Conservation (phyloP, 2,888 invertebrate species). For the Andricus curvator region DNA sequence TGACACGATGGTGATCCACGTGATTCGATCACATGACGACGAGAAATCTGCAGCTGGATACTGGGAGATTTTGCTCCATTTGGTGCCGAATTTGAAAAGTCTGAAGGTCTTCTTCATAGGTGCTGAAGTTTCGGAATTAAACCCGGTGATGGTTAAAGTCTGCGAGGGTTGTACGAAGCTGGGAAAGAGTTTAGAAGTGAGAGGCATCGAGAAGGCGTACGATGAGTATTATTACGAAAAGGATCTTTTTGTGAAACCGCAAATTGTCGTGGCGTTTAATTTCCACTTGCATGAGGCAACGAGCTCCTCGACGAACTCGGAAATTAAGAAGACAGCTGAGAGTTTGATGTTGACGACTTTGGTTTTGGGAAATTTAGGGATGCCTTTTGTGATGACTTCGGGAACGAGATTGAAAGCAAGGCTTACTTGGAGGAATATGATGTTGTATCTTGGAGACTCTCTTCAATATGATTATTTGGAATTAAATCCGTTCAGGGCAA, state of each 20-base stretch:
- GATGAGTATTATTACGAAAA: neutral
- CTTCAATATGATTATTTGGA: slow-evolving; percentile 5
- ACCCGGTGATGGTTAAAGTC: slow-evolving; percentile 41
- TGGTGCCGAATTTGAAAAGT: slow-evolving; percentile 56
- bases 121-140: slow-evolving; percentile 57
- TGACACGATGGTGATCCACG: slow-evolving; percentile 58
- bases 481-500: slow-evolving; percentile 59
- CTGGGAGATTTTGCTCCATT: slow-evolving; percentile 70
- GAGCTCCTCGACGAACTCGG: neutral
- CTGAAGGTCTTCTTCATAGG: slow-evolving; percentile 66
- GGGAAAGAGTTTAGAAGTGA: slow-evolving; percentile 40
- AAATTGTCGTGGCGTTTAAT: neutral
- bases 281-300: neutral
- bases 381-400: neutral
- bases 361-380: neutral
- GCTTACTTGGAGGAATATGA: too few relatives aligned
- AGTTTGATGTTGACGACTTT: neutral
- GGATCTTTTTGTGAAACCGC: neutral
- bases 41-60: slow-evolving; percentile 59
- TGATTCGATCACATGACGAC: slow-evolving; percentile 66
- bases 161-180: slow-evolving; percentile 51
- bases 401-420: too few relatives aligned
- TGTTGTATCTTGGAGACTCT: too few relatives aligned
- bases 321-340: too few relatives aligned
- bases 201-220: neutral